Evolutionary conservation across 2,888 invertebrate species (phyloP).

Genomic region (Anagyrus pseudococci): DNA sequence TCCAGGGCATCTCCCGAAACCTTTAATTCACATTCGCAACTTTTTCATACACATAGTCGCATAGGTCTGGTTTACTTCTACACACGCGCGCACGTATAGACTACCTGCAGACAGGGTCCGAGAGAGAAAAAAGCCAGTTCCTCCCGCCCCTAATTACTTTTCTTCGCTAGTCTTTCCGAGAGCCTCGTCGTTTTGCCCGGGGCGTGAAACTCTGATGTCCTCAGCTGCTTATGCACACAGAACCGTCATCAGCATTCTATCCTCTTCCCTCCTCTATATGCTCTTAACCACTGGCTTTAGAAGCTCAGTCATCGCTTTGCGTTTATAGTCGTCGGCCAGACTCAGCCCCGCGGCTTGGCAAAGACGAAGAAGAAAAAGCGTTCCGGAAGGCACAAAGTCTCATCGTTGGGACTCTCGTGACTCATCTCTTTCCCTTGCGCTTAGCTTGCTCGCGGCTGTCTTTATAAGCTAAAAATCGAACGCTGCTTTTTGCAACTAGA

Average conservation of each 20-base stretch:
- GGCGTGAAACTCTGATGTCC: neutral
- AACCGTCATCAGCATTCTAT: no score
- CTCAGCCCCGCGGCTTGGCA: no score
- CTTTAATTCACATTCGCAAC: neutral
- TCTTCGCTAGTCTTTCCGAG: conserved; percentile 24
- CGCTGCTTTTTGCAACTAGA: no score
- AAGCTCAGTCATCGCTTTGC: neutral
- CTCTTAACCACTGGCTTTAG: neutral
- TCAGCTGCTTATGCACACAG: no score
- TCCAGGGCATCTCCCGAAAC: neutral
- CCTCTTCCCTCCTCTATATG: neutral
- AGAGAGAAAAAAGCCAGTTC: neutral
- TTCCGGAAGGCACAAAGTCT: no score
- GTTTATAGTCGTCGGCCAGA: no score
- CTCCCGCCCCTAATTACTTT: conserved; percentile 33
- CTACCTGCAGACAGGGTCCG: no score
- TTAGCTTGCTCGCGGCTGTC: no score
- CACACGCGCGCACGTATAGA: neutral
- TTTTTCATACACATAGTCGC: neutral
- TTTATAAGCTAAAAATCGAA: no score
- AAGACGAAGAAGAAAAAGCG: no score
- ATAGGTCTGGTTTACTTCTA: neutral
- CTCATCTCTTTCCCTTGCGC: no score
- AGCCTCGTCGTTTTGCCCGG: conserved; percentile 16
- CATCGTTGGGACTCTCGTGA: no score